Evolutionary conservation across 1,140 invertebrate genomes (phyloP).

Genomic region (Rhopalosiphum padi): DNA sequence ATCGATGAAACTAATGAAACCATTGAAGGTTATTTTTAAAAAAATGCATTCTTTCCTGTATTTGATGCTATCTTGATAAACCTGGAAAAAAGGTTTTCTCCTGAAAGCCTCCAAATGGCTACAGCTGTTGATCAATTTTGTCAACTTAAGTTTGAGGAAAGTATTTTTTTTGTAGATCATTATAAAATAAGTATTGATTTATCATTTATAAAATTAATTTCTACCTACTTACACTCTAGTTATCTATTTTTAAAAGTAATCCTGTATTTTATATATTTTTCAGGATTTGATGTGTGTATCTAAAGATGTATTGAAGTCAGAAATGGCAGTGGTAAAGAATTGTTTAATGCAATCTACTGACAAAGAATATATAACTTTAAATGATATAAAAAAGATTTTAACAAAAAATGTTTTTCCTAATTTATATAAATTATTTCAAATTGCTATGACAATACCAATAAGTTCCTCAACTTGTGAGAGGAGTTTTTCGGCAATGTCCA

Average conservation of each 20-base stretch:
- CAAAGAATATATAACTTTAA: neutral
- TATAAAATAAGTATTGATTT: neutral
- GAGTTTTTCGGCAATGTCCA: no score
- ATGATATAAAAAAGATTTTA: neutral
- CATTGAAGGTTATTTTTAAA: neutral
- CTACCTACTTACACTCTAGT: neutral
- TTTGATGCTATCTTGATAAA: neutral
- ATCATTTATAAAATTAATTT: neutral
- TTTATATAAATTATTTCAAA: neutral
- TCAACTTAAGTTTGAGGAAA: constrained; percentile 11
- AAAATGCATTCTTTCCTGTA: neutral
- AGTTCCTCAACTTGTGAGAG: no score
- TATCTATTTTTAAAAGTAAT: neutral
- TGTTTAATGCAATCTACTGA: neutral
- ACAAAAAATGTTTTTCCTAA: neutral
- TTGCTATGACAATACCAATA: no score
- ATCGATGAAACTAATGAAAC: neutral
- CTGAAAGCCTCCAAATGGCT: constrained; percentile 1
- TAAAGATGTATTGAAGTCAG: neutral
- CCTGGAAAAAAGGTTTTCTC: neutral
- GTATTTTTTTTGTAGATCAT: neutral
- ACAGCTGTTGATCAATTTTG: neutral
- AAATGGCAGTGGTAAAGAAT: neutral
- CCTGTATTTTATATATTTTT: constrained; percentile 15
- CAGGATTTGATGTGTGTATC: neutral